A percentile compares a stretch with the other conserved stretches of the same genome.
phyloP scores from a whole-genome alignment of 2,113 vertebrate genomes.

The Mustelus asterias region DNA sequence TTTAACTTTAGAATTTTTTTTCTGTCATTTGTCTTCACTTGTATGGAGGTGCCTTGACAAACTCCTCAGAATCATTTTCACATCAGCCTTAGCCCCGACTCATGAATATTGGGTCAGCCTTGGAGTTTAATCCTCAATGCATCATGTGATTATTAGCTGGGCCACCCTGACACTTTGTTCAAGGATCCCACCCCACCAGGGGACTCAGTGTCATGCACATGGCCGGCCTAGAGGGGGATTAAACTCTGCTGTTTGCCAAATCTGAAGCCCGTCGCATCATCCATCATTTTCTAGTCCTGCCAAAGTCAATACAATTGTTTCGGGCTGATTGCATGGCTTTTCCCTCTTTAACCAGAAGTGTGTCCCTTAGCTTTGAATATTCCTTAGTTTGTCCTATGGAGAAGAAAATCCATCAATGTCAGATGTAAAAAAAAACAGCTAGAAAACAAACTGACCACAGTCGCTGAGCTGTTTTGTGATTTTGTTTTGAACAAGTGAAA shows the following conservation, averaged over 20 bases:
- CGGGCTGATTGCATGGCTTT: conserved; percentile 38
- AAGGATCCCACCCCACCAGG: conserved; percentile 42
- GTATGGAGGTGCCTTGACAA: conserved; percentile 60
- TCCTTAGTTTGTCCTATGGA: conserved; percentile 49
- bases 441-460: conserved; percentile 44
- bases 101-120: conserved; percentile 48
- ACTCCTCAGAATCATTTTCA: conserved; percentile 57
- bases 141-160: conserved; percentile 44
- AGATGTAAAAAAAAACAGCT: conserved; percentile 22
- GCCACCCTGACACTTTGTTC: conserved; percentile 50
- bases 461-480: conserved; percentile 41
- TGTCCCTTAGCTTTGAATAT: conserved; percentile 47
- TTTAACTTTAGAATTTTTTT: conserved; percentile 52
- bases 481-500: conserved; percentile 41
- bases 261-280: conserved; percentile 50
- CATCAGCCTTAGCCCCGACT: conserved; percentile 51
- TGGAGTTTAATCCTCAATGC: conserved; percentile 28
- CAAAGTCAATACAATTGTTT: conserved; percentile 49
- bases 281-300: conserved; percentile 55
- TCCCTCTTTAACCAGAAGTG: conserved; percentile 44
- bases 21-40: conserved; percentile 65
- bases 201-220: conserved; percentile 40
- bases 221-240: conserved; percentile 39
- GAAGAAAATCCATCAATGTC: conserved; percentile 67
- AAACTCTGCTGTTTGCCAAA: conserved; percentile 41